Percentiles rank a stretch among this genome's conserved stretches.
Conservation (phyloP, 2,888 invertebrate genomes). For the Napeogenes inachia region DNA sequence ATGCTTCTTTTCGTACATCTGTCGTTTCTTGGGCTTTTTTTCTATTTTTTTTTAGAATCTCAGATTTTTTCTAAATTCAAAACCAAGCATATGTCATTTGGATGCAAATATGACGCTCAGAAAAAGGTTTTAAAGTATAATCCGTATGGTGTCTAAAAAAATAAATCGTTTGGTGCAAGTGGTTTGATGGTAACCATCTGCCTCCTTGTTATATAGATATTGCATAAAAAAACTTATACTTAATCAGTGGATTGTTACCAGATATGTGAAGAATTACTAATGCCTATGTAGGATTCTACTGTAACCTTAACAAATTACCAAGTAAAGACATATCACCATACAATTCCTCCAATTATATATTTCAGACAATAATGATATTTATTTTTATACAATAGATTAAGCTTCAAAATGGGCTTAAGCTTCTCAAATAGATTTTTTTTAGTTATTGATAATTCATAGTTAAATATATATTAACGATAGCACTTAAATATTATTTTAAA, state of each 20-base stretch:
- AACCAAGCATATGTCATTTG: slow-evolving; percentile 65
- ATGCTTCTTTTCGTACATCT: slow-evolving; percentile 70
- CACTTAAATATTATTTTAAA: background rate
- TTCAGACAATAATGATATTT: too few species aligned
- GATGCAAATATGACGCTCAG: slow-evolving; percentile 70
- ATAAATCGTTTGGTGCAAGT: slow-evolving; percentile 66
- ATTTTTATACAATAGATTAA: too few species aligned
- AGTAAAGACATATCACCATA: background rate
- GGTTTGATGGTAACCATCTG: slow-evolving; percentile 62
- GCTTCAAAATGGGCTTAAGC: too few species aligned
- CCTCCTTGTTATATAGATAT: slow-evolving; percentile 27
- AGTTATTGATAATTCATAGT: too few species aligned
- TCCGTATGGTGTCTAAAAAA: slow-evolving; percentile 67
- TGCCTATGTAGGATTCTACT: background rate
- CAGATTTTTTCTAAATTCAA: slow-evolving; percentile 37
- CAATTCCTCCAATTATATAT: too few species aligned
- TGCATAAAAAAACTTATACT: slow-evolving; percentile 11
- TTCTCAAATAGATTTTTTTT: too few species aligned
- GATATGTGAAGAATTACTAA: background rate
- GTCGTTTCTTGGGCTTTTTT: slow-evolving; percentile 65
- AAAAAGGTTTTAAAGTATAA: slow-evolving; percentile 51
- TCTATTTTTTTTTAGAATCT: slow-evolving; percentile 53
- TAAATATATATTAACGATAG: background rate
- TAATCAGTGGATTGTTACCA: background rate
- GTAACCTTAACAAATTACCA: background rate